Base-by-base conservation (phyloP, 1,140 invertebrate species). In the Augochlora pura region DNA sequence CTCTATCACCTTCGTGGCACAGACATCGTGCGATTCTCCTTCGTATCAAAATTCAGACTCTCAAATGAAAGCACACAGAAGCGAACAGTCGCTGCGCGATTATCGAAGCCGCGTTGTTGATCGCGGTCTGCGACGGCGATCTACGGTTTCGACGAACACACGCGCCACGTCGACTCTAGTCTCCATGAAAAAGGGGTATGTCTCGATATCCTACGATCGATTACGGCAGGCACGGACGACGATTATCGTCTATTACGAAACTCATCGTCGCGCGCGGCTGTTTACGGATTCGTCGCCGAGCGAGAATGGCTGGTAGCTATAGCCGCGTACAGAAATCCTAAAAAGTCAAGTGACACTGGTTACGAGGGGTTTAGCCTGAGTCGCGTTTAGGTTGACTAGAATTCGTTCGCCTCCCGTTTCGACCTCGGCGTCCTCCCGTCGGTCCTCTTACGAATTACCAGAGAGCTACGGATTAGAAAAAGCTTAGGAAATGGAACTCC, bases 281-380 rank as follows among this genome's bases (percentile, higher is more conserved):
- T 12, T 46, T 12, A 46, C 42, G 42, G 42, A 46, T 46, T 46
- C 10, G 14, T 3, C 42, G 42, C 10, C 42, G 9, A 10, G 16
- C 49, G 49, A 6, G 49, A 18, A 52, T 21, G 49, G 4, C 25
- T n/a, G 23, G 42, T 68, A 80, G 38, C 73, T 63, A 83, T 21
- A 42, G 12, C 64, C 25, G n/a, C 23, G 57, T 70, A 62, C 42
- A 79, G 52, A 54, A 72, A 83, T 63, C 70, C 60, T 59, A 25
- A 70, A 83, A 83, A 71, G 77, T 62, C 18, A 23, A 66, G 70
- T 84, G 81, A 81, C 82, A 83, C 81, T 83, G 74, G 49, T 52
- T 54, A 80, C 65, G 10, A 52, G 64, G 9, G 72, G 68, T 32
- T n/a, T 67, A 39, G 81, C 66, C 70, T 63, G 76, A 83, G 76